Evolutionary conservation across 2,888 invertebrate genomes (phyloP).

Genomic region (Polyommatus icarus): DNA sequence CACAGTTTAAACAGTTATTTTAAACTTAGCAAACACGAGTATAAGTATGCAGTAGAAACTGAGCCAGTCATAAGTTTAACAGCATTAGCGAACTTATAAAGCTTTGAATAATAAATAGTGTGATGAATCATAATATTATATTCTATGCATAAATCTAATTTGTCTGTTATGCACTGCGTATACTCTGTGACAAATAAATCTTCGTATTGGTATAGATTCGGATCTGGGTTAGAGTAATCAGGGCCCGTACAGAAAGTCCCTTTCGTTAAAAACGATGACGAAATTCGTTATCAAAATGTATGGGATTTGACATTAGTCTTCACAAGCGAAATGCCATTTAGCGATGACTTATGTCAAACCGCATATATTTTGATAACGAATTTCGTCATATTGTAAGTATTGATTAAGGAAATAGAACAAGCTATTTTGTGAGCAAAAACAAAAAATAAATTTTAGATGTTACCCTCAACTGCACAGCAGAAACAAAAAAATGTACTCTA

Average conservation of each 20-base stretch:
- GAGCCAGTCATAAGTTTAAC: background rate
- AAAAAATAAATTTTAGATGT: too few relatives aligned
- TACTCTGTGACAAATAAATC: slow-evolving; percentile 15
- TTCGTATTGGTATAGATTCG: background rate
- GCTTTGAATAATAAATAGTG: slow-evolving; percentile 30
- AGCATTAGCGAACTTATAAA: slow-evolving; percentile 29
- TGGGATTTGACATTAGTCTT: too few relatives aligned
- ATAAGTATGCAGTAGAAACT: background rate
- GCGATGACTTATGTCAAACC: too few relatives aligned
- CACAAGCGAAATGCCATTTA: too few relatives aligned
- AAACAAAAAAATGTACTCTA: too few relatives aligned
- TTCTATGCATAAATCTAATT: slow-evolving; percentile 33
- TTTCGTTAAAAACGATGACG: too few relatives aligned
- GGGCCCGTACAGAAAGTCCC: too few relatives aligned
- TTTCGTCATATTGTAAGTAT: background rate
- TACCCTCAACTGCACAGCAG: too few relatives aligned
- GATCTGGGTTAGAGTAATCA: background rate
- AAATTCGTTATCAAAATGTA: too few relatives aligned
- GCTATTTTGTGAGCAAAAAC: too few relatives aligned
- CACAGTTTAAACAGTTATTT: background rate
- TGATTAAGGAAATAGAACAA: too few relatives aligned
- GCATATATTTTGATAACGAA: too few relatives aligned
- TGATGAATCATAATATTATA: slow-evolving; percentile 30
- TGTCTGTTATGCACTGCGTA: background rate
- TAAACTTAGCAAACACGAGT: background rate